Conservation (phyloP, 2,113 vertebrate species). For the Phrynosoma blainvillii region DNA sequence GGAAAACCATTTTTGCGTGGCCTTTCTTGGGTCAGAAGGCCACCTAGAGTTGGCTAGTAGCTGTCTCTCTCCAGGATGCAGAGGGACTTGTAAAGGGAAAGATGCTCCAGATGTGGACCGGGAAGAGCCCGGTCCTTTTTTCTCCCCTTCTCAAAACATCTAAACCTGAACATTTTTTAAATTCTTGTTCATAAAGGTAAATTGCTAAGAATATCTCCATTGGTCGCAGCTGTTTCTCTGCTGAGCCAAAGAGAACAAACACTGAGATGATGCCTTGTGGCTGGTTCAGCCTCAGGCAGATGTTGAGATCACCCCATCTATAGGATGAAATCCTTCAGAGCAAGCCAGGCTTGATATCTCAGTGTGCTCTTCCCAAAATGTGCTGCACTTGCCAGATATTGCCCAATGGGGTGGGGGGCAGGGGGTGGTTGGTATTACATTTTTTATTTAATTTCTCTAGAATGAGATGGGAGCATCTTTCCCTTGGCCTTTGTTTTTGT, state of each 20-base stretch:
- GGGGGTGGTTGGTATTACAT: conserved; percentile 53
- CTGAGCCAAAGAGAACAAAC: not conserved
- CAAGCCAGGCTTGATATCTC: not conserved
- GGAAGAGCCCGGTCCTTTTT: conserved; percentile 66
- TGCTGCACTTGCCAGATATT: not conserved
- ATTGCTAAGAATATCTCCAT: not conserved
- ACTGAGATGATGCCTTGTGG: too few species aligned
- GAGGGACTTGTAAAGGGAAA: conserved; percentile 71
- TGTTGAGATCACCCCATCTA: rapidly evolving
- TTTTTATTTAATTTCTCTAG: conserved; percentile 65
- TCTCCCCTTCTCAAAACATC: conserved; percentile 25
- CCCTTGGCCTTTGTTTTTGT: conserved; percentile 65
- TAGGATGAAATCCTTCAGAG: conserved; percentile 1
- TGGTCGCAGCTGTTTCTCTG: not conserved
- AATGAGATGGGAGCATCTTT: conserved; percentile 90
- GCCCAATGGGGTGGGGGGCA: conserved; percentile 41
- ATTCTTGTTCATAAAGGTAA: conserved; percentile 28
- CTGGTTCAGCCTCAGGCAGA: not conserved
- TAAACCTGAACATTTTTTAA: conserved; percentile 34
- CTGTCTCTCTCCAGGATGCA: conserved; percentile 43
- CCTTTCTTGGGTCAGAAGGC: conserved; percentile 60
- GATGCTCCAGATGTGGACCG: conserved; percentile 79
- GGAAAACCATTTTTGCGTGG: conserved; percentile 60
- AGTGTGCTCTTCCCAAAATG: rapidly evolving
- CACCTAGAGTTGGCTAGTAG: conserved; percentile 64